Percentiles rank a stretch among this genome's conserved stretches.
Conservation (phyloP, 2,113 vertebrate genomes). For the Phasianus colchicus region DNA sequence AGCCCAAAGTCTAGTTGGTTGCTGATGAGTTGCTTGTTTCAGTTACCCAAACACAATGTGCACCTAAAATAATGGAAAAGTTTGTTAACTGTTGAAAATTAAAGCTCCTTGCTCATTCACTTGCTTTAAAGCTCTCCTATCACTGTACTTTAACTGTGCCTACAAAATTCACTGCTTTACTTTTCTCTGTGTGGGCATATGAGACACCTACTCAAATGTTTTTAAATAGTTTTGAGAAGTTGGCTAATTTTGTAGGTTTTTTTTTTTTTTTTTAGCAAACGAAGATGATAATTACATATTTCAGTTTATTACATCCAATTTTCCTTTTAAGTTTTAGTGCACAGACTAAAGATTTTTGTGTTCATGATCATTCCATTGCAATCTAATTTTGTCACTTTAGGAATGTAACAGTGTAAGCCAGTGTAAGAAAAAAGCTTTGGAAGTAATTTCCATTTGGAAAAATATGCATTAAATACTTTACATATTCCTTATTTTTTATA, state of each 20-base stretch:
- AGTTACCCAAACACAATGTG: background rate
- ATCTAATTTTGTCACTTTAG: background rate
- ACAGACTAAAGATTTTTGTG: background rate
- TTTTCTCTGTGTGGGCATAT: accelerated
- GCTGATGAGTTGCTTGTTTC: constrained; percentile 38
- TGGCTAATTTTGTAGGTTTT: background rate
- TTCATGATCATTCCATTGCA: background rate
- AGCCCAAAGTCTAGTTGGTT: constrained; percentile 43
- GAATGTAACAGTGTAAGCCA: accelerated
- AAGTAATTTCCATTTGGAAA: background rate
- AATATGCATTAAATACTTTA: background rate
- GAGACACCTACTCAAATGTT: background rate
- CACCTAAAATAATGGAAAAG: constrained; percentile 48
- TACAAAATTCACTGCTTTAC: background rate
- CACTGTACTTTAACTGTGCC: background rate
- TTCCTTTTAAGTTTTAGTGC: background rate
- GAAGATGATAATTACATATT: background rate
- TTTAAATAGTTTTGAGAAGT: background rate
- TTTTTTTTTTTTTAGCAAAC: background rate
- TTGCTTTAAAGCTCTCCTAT: background rate
- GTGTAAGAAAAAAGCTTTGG: background rate
- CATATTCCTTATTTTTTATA: background rate
- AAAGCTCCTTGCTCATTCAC: background rate
- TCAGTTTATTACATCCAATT: background rate
- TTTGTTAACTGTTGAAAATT: constrained; percentile 32